These are phyloP conservation scores for Lepidonotus clava DNA, from an alignment of 2,888 invertebrate species.

Conservation along the genomic window DNA sequence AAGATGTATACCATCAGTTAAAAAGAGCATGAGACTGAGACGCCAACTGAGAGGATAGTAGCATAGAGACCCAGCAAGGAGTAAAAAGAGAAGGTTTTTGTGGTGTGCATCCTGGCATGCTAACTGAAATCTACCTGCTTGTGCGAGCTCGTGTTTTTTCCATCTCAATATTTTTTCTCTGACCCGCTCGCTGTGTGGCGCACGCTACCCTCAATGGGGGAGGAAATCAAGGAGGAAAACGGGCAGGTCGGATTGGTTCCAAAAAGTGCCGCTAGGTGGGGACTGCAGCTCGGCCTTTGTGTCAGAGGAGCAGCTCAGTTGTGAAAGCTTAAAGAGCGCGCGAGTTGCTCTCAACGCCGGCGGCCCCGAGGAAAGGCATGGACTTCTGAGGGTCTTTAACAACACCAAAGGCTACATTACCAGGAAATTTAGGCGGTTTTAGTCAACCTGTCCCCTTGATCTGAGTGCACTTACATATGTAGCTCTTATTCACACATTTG, in stretches of 20 bases:
- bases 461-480: no score
- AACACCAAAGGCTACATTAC: no score
- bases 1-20: background rate
- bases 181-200: no score
- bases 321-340: background rate
- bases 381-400: background rate
- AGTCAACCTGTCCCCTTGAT: no score
- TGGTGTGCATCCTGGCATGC: background rate
- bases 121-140: slow-evolving; percentile 34
- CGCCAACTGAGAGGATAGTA: background rate
- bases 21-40: background rate
- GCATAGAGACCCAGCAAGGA: no score
- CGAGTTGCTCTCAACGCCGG: background rate
- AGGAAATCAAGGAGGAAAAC: background rate
- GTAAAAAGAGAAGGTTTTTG: background rate
- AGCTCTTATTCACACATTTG: no score
- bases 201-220: background rate
- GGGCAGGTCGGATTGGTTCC: background rate
- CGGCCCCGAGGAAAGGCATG: background rate
- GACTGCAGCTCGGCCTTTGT: slow-evolving; percentile 23
- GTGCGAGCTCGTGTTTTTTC: background rate
- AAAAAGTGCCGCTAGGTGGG: slow-evolving; percentile 31
- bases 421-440: no score
- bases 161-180: no score
- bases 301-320: background rate